phyloP scores from a whole-genome alignment of 2,888 invertebrate genomes.

The Automeris io region DNA sequence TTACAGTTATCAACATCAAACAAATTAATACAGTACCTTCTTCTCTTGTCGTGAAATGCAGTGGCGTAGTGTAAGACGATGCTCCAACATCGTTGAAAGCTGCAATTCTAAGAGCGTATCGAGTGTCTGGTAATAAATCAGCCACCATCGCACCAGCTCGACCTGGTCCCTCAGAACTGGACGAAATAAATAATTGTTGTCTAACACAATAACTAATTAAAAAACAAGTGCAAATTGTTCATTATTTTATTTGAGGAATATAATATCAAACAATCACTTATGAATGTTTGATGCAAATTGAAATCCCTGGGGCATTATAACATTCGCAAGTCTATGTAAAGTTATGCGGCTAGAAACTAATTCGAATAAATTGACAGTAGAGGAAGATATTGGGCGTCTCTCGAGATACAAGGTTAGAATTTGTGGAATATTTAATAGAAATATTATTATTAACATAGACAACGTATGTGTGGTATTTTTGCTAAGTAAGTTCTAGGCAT shows the following conservation, averaged over 20 bases:
- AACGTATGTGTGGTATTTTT: too few species aligned
- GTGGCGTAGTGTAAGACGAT: conserved; percentile 84
- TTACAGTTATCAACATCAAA: neutral
- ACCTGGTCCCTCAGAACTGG: conserved; percentile 61
- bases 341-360: conserved; percentile 40
- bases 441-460: too few species aligned
- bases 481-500: neutral
- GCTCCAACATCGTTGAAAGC: conserved; percentile 91
- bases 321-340: conserved; percentile 31
- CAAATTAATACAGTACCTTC: conserved; percentile 78
- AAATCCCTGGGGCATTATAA: conserved; percentile 28
- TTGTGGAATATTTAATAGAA: neutral
- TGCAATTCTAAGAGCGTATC: conserved; percentile 87
- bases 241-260: too few species aligned
- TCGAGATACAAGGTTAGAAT: neutral
- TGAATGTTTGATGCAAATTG: conserved; percentile 16
- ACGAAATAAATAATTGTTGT: neutral
- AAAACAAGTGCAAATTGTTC: too few species aligned
- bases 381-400: neutral
- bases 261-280: too few species aligned
- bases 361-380: conserved; percentile 26
- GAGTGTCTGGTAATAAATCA: conserved; percentile 85
- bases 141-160: conserved; percentile 72
- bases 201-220: neutral
- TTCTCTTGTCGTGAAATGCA: conserved; percentile 88